Evolutionary conservation across 2,888 invertebrate genomes (phyloP).

Genomic region (Archaeoteleia sp.): DNA sequence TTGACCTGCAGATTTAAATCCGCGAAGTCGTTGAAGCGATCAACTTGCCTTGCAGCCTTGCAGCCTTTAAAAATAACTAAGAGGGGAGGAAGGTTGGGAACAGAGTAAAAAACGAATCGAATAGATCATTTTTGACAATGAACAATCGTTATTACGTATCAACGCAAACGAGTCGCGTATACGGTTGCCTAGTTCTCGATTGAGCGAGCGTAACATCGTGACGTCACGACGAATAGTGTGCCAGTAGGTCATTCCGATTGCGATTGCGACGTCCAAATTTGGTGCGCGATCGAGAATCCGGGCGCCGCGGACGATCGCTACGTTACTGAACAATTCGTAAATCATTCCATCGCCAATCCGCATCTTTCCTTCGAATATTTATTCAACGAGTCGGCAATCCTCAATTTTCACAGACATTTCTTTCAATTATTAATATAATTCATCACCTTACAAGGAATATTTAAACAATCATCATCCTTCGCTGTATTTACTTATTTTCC

Average conservation of each 20-base stretch:
- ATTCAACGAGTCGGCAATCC: too few species aligned
- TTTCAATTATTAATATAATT: too few species aligned
- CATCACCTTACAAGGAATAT: too few species aligned
- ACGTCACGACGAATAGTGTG: slow-evolving; percentile 60
- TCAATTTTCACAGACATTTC: too few species aligned
- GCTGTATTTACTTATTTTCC: too few species aligned
- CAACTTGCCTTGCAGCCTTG: slow-evolving; percentile 27
- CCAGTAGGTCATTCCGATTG: slow-evolving; percentile 68
- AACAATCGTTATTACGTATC: slow-evolving; percentile 3
- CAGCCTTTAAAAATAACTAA: slow-evolving; percentile 31
- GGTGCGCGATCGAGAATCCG: slow-evolving; percentile 58
- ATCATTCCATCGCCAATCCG: too few species aligned
- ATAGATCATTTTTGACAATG: slow-evolving; percentile 17
- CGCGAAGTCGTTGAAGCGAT: slow-evolving; percentile 33
- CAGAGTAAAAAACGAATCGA: slow-evolving; percentile 27
- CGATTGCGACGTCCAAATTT: slow-evolving; percentile 66
- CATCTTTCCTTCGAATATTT: too few species aligned
- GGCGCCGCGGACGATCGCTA: slow-evolving; percentile 30
- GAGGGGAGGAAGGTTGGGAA: slow-evolving; percentile 23
- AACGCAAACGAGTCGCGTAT: slow-evolving; percentile 9
- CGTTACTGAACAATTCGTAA: too few species aligned
- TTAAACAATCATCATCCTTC: too few species aligned
- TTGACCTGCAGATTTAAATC: slow-evolving; percentile 13
- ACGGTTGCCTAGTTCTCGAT: slow-evolving; percentile 55
- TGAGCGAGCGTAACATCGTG: slow-evolving; percentile 55